phyloP scores from a whole-genome alignment of 2,888 invertebrate genomes.

The Elysia crispata region DNA sequence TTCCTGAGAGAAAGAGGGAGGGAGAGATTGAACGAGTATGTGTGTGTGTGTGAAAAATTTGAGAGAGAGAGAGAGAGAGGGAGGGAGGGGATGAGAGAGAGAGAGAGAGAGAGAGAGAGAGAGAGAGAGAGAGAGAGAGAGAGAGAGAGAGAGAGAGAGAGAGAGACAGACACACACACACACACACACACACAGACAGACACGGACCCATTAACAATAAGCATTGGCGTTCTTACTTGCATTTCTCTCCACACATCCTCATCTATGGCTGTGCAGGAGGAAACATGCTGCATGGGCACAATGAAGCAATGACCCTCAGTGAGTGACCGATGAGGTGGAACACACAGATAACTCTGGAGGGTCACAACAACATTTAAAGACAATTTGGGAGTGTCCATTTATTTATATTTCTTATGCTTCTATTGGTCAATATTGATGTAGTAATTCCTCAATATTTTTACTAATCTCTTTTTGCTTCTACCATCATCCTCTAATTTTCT shows the following conservation, averaged over 20 bases:
- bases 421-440: too few species aligned
- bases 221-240: conserved; percentile 81
- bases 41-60: neutral
- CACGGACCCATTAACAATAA: too few species aligned
- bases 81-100: conserved; percentile 10
- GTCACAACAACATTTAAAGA: too few species aligned
- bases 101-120: conserved; percentile 19
- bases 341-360: conserved; percentile 84
- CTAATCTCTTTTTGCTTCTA: too few species aligned
- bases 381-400: too few species aligned
- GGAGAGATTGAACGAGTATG: neutral
- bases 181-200: too few species aligned
- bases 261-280: conserved; percentile 90
- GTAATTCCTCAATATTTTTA: too few species aligned
- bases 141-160: conserved; percentile 3
- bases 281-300: conserved; percentile 88
- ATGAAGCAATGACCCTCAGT: conserved; percentile 91
- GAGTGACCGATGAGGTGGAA: conserved; percentile 89
- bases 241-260: conserved; percentile 97
- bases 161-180: too few species aligned
- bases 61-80: neutral
- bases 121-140: neutral
- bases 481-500: too few species aligned
- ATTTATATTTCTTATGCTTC: too few species aligned
- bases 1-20: too few species aligned